These are phyloP conservation scores for Tribolium madens DNA, from an alignment of 1,140 invertebrate genomes.

Conservation along the genomic window DNA sequence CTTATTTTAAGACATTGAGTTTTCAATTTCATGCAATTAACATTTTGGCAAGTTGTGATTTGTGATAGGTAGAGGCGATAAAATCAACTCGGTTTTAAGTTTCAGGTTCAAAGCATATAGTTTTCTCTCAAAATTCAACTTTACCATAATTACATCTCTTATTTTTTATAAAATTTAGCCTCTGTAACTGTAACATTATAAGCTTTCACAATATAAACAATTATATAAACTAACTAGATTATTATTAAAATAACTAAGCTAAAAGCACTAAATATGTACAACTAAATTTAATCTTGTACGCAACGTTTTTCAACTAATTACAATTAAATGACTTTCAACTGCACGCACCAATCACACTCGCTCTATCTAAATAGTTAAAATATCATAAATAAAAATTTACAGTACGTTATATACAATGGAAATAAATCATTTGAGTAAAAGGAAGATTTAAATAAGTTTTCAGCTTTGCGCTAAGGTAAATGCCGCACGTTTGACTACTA, in stretches of 20 bases:
- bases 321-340: constrained; percentile 57
- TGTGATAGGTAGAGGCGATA: constrained; percentile 50
- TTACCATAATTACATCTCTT: constrained; percentile 28
- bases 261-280: constrained; percentile 59
- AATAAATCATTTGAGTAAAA: constrained; percentile 45
- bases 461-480: constrained; percentile 51
- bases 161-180: constrained; percentile 51
- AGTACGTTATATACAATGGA: constrained; percentile 55
- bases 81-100: not conserved
- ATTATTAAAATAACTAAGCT: constrained; percentile 56
- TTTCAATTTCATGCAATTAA: constrained; percentile 55
- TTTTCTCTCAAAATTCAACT: constrained; percentile 3
- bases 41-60: constrained; percentile 53
- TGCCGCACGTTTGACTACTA: constrained; percentile 44
- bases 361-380: constrained; percentile 37
- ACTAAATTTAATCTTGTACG: constrained; percentile 54
- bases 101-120: not conserved
- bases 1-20: constrained; percentile 60
- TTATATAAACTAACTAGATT: constrained; percentile 52
- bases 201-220: constrained; percentile 55
- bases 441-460: constrained; percentile 48
- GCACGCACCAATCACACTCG: constrained; percentile 53
- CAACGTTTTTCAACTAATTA: constrained; percentile 42
- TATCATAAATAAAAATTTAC: constrained; percentile 42
- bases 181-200: constrained; percentile 42